Evolutionary conservation across 2,888 invertebrate species (phyloP).

Genomic region (Drosophila flavopinicola): DNA sequence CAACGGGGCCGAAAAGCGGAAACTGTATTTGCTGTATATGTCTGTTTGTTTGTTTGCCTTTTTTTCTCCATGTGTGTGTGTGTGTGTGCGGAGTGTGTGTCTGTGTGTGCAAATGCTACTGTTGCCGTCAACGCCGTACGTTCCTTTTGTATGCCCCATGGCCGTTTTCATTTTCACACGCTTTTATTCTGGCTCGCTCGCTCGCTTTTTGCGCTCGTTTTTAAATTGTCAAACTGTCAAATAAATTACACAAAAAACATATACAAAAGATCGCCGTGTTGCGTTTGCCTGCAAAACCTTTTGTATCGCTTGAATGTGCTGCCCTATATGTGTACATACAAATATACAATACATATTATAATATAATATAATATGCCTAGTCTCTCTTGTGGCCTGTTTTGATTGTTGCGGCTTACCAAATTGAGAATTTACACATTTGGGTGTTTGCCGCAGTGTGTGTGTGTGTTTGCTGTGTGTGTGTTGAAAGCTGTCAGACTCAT

Average conservation of each 20-base stretch:
- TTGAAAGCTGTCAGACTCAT: conserved; percentile 33
- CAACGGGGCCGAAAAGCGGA: conserved; percentile 1
- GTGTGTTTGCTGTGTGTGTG: not conserved
- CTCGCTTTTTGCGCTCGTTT: conserved; percentile 36
- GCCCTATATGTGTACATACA: conserved; percentile 22
- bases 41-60: not conserved
- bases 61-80: not conserved
- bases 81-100: not conserved
- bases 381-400: conserved; percentile 41
- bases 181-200: conserved; percentile 33
- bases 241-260: conserved; percentile 67
- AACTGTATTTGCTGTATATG: conserved; percentile 20
- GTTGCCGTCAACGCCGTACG: conserved; percentile 46
- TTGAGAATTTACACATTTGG: conserved; percentile 11
- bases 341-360: conserved; percentile 22
- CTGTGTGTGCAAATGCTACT: conserved; percentile 33
- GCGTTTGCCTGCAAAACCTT: conserved; percentile 22
- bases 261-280: conserved; percentile 51
- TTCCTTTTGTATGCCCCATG: conserved; percentile 58
- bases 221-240: conserved; percentile 77
- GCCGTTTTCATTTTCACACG: conserved; percentile 62
- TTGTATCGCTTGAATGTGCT: conserved; percentile 14
- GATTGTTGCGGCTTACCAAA: conserved; percentile 41
- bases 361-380: conserved; percentile 35
- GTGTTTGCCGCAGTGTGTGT: conserved; percentile 1